Base-by-base conservation (phyloP, 2,888 invertebrate genomes). In the Platycnemis pennipes region DNA sequence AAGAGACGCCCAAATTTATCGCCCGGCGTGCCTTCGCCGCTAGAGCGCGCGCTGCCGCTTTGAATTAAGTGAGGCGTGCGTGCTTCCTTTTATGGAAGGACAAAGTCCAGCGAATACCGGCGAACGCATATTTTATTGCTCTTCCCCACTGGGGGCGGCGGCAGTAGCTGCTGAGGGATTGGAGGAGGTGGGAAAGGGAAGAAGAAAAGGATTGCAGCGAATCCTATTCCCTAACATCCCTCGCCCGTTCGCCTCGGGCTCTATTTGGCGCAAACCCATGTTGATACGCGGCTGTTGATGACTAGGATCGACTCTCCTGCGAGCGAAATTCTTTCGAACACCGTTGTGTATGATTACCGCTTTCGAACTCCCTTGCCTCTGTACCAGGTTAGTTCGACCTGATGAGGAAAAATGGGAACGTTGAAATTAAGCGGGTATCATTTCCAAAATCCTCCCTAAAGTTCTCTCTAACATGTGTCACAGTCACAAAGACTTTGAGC, bases 71-170 rank as follows among this genome's bases (percentile, higher is more conserved):
- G 44, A 69, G 91, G 26, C 56, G 89, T 89, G 56, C 37, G 37
- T 63, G 91, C 63, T 91, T 56, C 53, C 91, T 69, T 91, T 91
- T 91, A 91, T 91, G 63, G 91, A 69, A 69, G 63, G 63, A 42
- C 91, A 53, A 53, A 53, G 89, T 89, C 89, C 89, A 89, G 77
- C 53, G 89, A 13, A 63, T 87, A 87, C 87, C 46, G n/a, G 87
- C 91, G 44, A 56, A 44, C 56, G 63, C 91, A 91, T 56, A 91
- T 91, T 91, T 91, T 91, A 91, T 91, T 91, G 91, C 63, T 44
- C 63, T 44, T 44, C 63, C 22, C 26, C n/a, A 88, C 45, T 49
- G 45, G 45, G 31, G n/a, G n/a, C n/a, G 26, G 13, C 77, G 37
- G 63, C 63, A 63, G 53, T 53, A 11, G 77, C 77, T 37, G 11